Percentiles rank a stretch among this genome's conserved stretches.
Conservation (phyloP, 1,140 invertebrate species). For the Steinernema feltiae region DNA sequence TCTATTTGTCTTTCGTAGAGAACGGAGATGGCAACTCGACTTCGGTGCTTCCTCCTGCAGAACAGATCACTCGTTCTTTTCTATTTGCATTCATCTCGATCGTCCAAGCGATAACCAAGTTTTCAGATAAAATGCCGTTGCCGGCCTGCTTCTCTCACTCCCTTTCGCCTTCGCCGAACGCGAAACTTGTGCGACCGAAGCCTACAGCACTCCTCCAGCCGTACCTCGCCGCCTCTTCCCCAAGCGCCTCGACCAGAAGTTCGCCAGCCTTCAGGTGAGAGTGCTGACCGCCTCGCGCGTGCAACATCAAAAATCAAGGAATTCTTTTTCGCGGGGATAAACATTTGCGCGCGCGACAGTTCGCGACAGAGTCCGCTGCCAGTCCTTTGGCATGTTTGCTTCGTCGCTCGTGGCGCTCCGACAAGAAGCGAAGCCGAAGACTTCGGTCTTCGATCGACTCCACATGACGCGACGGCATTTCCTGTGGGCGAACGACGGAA, state of each 20-base stretch:
- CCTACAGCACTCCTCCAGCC: background rate
- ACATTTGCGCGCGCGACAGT: background rate
- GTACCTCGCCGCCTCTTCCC: background rate
- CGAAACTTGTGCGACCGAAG: background rate
- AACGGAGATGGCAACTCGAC: background rate
- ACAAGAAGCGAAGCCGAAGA: background rate
- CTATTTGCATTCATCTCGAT: background rate
- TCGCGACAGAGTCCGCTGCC: background rate
- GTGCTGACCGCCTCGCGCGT: background rate
- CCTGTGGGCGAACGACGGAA: constrained; percentile 1
- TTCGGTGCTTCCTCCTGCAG: background rate
- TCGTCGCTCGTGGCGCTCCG: background rate
- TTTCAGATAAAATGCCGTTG: background rate
- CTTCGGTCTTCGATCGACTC: too few species aligned
- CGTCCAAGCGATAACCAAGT: background rate
- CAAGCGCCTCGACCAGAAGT: background rate
- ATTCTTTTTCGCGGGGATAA: background rate
- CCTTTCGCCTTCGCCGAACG: background rate
- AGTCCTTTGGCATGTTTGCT: constrained; percentile 3
- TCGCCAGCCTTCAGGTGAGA: background rate
- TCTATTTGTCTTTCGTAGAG: background rate
- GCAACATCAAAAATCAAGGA: background rate
- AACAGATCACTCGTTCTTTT: background rate
- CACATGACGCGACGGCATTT: too few species aligned
- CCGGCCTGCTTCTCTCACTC: background rate